Evolutionary conservation across 2,113 vertebrate genomes (phyloP).

Genomic region (Spermophilus dauricus): DNA sequence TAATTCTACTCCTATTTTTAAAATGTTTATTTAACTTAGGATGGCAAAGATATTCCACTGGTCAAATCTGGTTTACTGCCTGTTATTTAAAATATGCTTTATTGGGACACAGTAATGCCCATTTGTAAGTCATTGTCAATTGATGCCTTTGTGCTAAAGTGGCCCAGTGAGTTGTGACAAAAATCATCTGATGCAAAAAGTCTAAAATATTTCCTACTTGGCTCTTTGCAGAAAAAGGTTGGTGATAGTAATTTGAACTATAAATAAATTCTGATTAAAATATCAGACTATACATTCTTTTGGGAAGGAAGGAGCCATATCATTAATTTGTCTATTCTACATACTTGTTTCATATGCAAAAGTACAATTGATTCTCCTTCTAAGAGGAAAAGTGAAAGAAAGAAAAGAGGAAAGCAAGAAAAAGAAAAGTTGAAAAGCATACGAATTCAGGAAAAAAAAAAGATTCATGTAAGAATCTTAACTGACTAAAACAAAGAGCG

Average conservation of each 20-base stretch:
- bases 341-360: neutral
- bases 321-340: neutral
- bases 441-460: neutral
- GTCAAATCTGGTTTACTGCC: neutral
- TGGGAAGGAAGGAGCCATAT: neutral
- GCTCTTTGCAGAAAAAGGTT: neutral
- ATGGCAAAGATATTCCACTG: neutral
- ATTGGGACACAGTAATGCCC: neutral
- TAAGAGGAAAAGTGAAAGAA: neutral
- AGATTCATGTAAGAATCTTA: neutral
- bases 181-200: neutral
- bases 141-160: neutral
- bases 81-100: neutral
- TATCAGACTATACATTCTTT: neutral
- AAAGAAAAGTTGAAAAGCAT: neutral
- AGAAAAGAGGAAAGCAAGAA: neutral
- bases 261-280: slow-evolving; percentile 24
- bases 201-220: neutral
- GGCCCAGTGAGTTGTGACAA: neutral
- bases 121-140: neutral
- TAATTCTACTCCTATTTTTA: neutral
- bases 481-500: neutral
- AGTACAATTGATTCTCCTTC: neutral
- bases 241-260: neutral
- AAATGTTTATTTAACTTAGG: neutral